Evolutionary conservation across 1,140 invertebrate species (phyloP).

Genomic region (Onthophagus taurus): DNA sequence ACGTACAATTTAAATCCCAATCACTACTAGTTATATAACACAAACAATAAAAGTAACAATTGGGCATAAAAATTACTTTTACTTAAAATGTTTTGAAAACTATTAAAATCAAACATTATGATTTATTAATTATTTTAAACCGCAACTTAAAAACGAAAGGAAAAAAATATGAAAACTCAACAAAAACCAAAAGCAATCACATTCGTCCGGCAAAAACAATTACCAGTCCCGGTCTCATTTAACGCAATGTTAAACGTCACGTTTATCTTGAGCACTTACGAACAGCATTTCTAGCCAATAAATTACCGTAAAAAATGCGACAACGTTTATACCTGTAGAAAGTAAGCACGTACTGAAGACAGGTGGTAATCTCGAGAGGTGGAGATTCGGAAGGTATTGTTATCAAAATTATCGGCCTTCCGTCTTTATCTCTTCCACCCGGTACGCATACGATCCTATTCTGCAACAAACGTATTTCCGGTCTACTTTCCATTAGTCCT

Average conservation of each 20-base stretch:
- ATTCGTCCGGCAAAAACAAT: too few relatives aligned
- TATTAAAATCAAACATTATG: too few relatives aligned
- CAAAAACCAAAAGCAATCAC: too few relatives aligned
- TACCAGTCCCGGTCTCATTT: too few relatives aligned
- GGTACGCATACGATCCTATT: conserved; percentile 39
- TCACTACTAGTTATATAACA: too few relatives aligned
- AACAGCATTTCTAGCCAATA: not conserved
- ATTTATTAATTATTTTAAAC: too few relatives aligned
- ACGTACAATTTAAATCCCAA: too few relatives aligned
- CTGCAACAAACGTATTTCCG: conserved; percentile 45
- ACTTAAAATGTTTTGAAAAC: too few relatives aligned
- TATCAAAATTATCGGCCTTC: conserved; percentile 51
- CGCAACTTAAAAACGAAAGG: too few relatives aligned
- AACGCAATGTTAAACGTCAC: not conserved
- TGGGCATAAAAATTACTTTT: too few relatives aligned
- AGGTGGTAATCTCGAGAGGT: conserved; percentile 43
- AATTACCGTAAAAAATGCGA: conserved; percentile 6
- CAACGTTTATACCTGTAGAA: conserved; percentile 48
- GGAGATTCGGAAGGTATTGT: conserved; percentile 48
- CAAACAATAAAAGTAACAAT: too few relatives aligned
- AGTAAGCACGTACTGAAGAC: conserved; percentile 48
- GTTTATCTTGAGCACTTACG: not conserved
- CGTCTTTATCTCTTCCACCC: conserved; percentile 54
- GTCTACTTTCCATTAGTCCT: conserved; percentile 38
- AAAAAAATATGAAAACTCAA: too few relatives aligned